Evolutionary conservation across 2,888 invertebrate genomes (phyloP).

Genomic region (Syrphus vitripennis): DNA sequence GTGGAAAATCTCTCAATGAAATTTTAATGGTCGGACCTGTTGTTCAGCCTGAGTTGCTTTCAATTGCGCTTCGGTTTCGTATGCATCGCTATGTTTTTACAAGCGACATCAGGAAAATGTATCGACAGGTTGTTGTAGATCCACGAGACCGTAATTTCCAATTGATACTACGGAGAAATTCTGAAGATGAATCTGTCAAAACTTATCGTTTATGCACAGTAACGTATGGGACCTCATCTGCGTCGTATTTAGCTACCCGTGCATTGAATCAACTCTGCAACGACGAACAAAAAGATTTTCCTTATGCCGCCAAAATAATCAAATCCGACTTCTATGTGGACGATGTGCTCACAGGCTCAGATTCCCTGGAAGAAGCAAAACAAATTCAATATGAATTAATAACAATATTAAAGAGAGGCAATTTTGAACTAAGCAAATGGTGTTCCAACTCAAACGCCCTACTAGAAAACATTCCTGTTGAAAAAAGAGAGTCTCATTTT

Average conservation of each 20-base stretch:
- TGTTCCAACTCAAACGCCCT: neutral
- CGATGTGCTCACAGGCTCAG: conserved; percentile 38
- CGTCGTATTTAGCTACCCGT: conserved; percentile 1
- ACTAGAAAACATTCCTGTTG: neutral
- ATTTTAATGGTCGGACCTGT: neutral
- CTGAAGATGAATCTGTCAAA: neutral
- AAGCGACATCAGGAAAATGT: conserved; percentile 47
- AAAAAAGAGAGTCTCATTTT: no score
- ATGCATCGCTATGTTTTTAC: conserved; percentile 53
- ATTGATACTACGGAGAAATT: conserved; percentile 37
- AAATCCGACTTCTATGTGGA: conserved; percentile 21
- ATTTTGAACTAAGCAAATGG: conserved; percentile 51
- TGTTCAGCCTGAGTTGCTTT: conserved; percentile 11
- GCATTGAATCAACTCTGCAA: conserved; percentile 45
- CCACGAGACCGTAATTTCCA: conserved; percentile 17
- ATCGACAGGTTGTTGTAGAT: conserved; percentile 26
- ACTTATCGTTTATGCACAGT: conserved; percentile 13
- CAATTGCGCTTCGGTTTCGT: conserved; percentile 38
- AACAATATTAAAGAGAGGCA: neutral
- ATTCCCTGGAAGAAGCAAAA: neutral
- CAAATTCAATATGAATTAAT: neutral
- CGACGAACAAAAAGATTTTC: conserved; percentile 22
- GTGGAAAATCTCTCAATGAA: conserved; percentile 44
- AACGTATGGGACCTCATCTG: conserved; percentile 29
- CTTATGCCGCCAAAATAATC: neutral